Conservation (phyloP, 2,797 vertebrate genomes). For the Tiaroga cobitis region DNA sequence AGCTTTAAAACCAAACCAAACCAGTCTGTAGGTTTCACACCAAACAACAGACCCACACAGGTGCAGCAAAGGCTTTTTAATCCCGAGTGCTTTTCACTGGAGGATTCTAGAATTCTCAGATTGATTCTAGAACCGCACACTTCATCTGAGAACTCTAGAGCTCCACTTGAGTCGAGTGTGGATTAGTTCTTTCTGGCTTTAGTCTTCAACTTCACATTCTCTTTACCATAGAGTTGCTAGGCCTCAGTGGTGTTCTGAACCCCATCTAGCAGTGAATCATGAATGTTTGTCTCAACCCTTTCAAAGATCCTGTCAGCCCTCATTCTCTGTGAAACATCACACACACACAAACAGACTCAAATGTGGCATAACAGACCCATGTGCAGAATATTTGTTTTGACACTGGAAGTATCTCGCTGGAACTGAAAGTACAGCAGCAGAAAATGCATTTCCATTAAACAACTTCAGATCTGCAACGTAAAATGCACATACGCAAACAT, state of each 20-base stretch:
- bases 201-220: constrained; percentile 56
- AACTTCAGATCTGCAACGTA: constrained; percentile 71
- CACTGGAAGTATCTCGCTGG: constrained; percentile 4
- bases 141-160: constrained; percentile 39
- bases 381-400: neutral
- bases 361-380: constrained; percentile 1
- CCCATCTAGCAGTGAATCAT: constrained; percentile 91
- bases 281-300: constrained; percentile 77
- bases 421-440: neutral
- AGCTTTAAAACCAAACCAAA: constrained; percentile 42
- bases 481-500: constrained; percentile 72
- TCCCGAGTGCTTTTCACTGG: constrained; percentile 28
- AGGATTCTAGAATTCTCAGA: constrained; percentile 41
- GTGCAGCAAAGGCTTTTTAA: constrained; percentile 28
- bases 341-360: constrained; percentile 53
- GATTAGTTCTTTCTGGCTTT: constrained; percentile 47
- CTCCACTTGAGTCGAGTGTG: neutral
- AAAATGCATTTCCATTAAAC: constrained; percentile 8
- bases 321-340: constrained; percentile 86
- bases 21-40: constrained; percentile 43
- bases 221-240: constrained; percentile 84
- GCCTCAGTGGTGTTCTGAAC: constrained; percentile 82
- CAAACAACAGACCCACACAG: constrained; percentile 49
- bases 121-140: neutral
- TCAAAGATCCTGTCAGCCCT: constrained; percentile 77